Percentiles rank a stretch among this genome's conserved stretches.
Evolutionary conservation across 2,113 vertebrate species (phyloP).

Genomic region (Thomomys bottae): DNA sequence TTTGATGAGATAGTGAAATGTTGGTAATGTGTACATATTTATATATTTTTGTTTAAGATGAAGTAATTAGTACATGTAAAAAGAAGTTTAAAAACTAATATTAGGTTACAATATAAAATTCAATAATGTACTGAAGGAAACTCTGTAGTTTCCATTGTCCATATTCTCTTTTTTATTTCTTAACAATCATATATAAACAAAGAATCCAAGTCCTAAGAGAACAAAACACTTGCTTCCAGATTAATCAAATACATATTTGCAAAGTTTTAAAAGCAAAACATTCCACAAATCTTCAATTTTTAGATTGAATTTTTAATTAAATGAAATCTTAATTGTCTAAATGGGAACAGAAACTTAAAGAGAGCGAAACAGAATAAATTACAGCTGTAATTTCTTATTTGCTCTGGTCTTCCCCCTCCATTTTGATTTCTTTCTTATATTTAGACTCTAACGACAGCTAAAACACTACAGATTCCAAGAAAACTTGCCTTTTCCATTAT

Average conservation of each 20-base stretch:
- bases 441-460: neutral
- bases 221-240: slow-evolving; percentile 8
- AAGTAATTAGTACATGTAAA: neutral
- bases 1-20: neutral
- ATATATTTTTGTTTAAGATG: neutral
- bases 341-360: neutral
- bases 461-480: neutral
- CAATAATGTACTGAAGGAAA: neutral
- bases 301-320: slow-evolving; percentile 16
- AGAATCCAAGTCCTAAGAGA: neutral
- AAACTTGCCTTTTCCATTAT: neutral
- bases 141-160: neutral
- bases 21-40: neutral
- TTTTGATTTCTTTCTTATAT: slow-evolving; percentile 16
- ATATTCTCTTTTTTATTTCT: neutral
- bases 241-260: neutral
- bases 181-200: neutral
- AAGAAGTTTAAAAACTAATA: neutral
- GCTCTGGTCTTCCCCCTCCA: neutral
- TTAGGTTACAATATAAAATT: neutral
- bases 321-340: neutral
- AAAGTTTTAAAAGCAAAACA: neutral
- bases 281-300: neutral
- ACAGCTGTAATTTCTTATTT: neutral
- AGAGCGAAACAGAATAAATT: neutral